Percentiles rank a stretch among this genome's conserved stretches.
Conservation (phyloP, 2,888 invertebrate genomes). For the Lacanobia oleracea region DNA sequence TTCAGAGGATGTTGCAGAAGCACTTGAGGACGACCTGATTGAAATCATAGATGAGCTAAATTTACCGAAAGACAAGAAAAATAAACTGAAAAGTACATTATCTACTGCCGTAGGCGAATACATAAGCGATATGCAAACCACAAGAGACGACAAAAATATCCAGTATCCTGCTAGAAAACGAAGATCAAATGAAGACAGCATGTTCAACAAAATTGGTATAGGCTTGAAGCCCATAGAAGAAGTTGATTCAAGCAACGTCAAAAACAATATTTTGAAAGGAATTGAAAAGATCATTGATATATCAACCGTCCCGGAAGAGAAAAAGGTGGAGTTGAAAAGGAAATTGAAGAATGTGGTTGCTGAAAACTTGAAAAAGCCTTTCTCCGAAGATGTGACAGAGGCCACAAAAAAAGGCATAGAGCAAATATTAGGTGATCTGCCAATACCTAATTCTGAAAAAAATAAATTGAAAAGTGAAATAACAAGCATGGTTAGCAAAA, state of each 20-base stretch:
- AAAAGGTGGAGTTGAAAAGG: neutral
- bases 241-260: neutral
- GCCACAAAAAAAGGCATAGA: neutral
- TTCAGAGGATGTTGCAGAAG: neutral
- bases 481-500: neutral
- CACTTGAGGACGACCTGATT: slow-evolving; percentile 28
- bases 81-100: too few relatives aligned
- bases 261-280: neutral
- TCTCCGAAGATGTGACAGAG: neutral
- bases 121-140: neutral
- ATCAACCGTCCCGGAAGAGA: neutral
- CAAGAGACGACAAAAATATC: neutral
- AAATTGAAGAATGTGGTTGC: neutral
- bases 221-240: neutral
- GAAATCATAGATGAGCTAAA: slow-evolving; percentile 21
- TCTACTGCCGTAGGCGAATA: too few relatives aligned
- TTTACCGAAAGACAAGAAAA: too few relatives aligned
- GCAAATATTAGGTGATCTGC: neutral
- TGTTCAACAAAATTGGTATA: neutral
- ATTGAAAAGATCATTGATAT: neutral
- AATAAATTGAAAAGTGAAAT: neutral
- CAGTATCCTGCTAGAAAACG: neutral
- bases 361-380: slow-evolving; percentile 1
- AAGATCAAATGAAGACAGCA: neutral
- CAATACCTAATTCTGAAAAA: neutral